These are phyloP conservation scores for Drosophila anomelani DNA, from an alignment of 2,888 invertebrate genomes.

Conservation along the genomic window DNA sequence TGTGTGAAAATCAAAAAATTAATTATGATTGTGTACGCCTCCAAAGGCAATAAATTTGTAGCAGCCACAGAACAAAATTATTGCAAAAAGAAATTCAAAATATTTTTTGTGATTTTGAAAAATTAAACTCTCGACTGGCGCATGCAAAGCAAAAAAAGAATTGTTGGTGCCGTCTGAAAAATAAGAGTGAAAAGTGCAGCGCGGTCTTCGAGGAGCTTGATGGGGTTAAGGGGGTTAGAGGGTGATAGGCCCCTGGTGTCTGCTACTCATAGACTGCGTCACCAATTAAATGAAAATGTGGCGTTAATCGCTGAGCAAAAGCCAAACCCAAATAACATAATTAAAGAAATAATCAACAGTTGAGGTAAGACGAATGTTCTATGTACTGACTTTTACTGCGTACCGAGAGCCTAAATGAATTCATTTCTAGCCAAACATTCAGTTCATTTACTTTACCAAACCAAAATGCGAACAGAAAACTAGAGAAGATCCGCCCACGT, in stretches of 20 bases:
- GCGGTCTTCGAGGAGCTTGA: neutral
- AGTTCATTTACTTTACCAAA: conserved; percentile 61
- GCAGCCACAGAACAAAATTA: conserved; percentile 46
- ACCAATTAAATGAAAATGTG: conserved; percentile 77
- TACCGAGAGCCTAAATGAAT: conserved; percentile 34
- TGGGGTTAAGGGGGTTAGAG: neutral
- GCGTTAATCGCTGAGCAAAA: conserved; percentile 63
- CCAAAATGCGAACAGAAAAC: conserved; percentile 49
- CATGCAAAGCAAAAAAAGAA: conserved; percentile 57
- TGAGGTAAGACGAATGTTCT: conserved; percentile 22
- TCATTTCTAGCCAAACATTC: conserved; percentile 50
- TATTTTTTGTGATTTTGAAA: conserved; percentile 38
- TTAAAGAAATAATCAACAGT: conserved; percentile 56
- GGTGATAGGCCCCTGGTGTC: neutral
- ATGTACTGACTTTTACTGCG: conserved; percentile 20
- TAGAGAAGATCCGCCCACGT: conserved; percentile 65
- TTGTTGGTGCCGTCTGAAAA: conserved; percentile 80
- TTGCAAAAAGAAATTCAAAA: conserved; percentile 42
- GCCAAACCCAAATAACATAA: conserved; percentile 42
- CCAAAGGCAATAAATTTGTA: conserved; percentile 69
- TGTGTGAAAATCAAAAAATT: conserved; percentile 65
- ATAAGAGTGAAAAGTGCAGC: conserved; percentile 54
- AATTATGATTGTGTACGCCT: conserved; percentile 72
- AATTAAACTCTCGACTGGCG: conserved; percentile 51
- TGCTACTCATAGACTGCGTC: conserved; percentile 58